These are phyloP conservation scores for Spodoptera frugiperda DNA, from an alignment of 1,140 invertebrate genomes.

Conservation along the genomic window DNA sequence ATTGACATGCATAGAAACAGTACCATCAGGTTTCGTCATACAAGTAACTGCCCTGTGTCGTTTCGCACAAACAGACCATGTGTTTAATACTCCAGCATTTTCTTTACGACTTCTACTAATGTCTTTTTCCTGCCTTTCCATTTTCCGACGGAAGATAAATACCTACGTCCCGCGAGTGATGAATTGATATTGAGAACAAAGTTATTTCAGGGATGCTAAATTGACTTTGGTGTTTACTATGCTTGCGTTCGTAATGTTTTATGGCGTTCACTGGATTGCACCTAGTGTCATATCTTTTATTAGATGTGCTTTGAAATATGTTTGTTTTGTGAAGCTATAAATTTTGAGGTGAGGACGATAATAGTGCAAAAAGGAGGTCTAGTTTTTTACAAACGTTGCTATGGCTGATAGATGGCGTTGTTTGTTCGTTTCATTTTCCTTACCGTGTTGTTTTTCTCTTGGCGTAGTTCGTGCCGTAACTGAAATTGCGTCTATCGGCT, in stretches of 20 bases:
- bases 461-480: not conserved
- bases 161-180: slow-evolving; percentile 14
- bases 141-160: slow-evolving; percentile 13
- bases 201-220: slow-evolving; percentile 31
- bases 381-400: too few relatives aligned
- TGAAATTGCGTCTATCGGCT: not conserved
- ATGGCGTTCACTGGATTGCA: slow-evolving; percentile 12
- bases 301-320: slow-evolving; percentile 16
- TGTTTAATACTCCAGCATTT: not conserved
- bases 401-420: too few relatives aligned
- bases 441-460: too few relatives aligned
- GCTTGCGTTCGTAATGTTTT: slow-evolving; percentile 18
- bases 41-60: not conserved
- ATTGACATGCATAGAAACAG: not conserved
- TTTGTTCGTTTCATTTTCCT: too few relatives aligned
- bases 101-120: slow-evolving; percentile 15
- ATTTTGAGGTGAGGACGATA: too few relatives aligned
- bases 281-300: slow-evolving; percentile 16
- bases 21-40: not conserved
- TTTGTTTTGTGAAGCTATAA: not conserved
- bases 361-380: too few relatives aligned
- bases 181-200: slow-evolving; percentile 30
- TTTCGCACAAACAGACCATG: not conserved
- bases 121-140: slow-evolving; percentile 31
- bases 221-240: slow-evolving; percentile 35